Evolutionary conservation across 35 echinoderm and acorn worm genomes (phyloP).

Genomic region (Holothuria glaberrima): DNA sequence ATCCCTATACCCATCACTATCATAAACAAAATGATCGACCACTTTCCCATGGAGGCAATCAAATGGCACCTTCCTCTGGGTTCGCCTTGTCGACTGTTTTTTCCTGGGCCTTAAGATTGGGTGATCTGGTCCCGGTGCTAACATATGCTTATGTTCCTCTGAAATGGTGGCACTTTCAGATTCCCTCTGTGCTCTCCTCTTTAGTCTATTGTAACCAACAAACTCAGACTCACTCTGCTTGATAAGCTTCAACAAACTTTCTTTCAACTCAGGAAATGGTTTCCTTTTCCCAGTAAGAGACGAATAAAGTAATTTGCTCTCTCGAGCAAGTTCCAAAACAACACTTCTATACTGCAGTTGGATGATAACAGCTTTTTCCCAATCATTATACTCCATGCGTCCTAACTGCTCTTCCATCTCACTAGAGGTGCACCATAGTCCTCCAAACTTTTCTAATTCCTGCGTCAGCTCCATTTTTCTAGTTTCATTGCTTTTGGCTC

Average conservation of each 20-base stretch:
- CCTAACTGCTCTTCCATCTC: slow-evolving; percentile 26
- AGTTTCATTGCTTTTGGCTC: slow-evolving; percentile 2
- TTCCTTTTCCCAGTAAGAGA: slow-evolving; percentile 40
- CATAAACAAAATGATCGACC: slow-evolving; percentile 48
- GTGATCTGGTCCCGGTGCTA: not conserved
- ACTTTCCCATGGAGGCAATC: slow-evolving; percentile 35
- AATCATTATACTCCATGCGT: not conserved
- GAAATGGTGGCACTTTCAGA: not conserved
- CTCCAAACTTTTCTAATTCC: slow-evolving; percentile 39
- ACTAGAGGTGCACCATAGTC: slow-evolving; percentile 34
- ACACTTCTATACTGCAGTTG: slow-evolving; percentile 44
- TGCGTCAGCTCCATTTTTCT: slow-evolving; percentile 12
- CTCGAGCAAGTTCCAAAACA: slow-evolving; percentile 33
- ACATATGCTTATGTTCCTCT: slow-evolving; percentile 23
- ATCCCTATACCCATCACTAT: slow-evolving; percentile 27
- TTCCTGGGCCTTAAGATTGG: slow-evolving; percentile 43
- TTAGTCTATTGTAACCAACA: not conserved
- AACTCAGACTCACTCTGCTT: not conserved
- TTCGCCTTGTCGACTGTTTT: not conserved
- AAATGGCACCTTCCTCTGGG: slow-evolving; percentile 19
- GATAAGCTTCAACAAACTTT: slow-evolving; percentile 17
- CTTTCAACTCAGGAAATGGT: slow-evolving; percentile 16
- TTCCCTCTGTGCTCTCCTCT: not conserved
- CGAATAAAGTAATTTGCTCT: slow-evolving; percentile 36
- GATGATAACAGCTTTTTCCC: slow-evolving; percentile 4